Base-by-base conservation (phyloP, 30 jellyfish, hydroid and myxozoan genomes). In the Cassiopea andromeda region DNA sequence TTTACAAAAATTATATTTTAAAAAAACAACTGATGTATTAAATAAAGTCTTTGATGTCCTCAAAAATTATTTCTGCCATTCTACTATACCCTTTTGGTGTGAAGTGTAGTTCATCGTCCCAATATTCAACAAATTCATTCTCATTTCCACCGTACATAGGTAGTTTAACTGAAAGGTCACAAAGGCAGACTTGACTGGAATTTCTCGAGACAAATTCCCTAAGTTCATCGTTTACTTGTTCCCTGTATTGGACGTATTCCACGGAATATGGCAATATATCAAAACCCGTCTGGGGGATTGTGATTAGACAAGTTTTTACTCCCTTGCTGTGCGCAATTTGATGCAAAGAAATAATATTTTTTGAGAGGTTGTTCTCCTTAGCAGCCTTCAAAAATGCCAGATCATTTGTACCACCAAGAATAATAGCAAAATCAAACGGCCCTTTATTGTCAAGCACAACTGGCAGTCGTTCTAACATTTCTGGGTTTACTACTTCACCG, bases 351-450 rank as follows among this genome's bases (percentile, higher is more conserved):
- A 73, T 84, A 15, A 93, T 89, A 27, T 89, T 85, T 60, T 89
- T 75, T 45, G 80, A 83, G 19, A 93, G 82, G 45, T 81, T 78
- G 60, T 64, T 83, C 15, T 54, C 19, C 71, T 93, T 77, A 1
- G 92, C 85, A 46, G 61, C 44, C 18, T 69, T 58, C 13, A 89
- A 64, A 38, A 43, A 57, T 12, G 87, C 95, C 19, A 93, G 77
- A 64, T 93, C 98, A 70, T 93, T 93, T 64, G 95, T 84, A 1
- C 98, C 98, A 38, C 98, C 98, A 9, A 93, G 78, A 19, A 93
- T 93, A 45, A 93, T 89, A 0, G 92, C 97, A 19, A 94, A 75
- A 54, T 81, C 97, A 54, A 73, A 83, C 0, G 73, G 60, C 14
- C 46, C 44, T 69, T 61, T 72, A 3, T 73, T 69, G n/a, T 48